A percentile compares a stretch with the other conserved stretches of the same genome.
phyloP scores from a whole-genome alignment of 2,113 vertebrate genomes.

The Pseudorasbora parva region DNA sequence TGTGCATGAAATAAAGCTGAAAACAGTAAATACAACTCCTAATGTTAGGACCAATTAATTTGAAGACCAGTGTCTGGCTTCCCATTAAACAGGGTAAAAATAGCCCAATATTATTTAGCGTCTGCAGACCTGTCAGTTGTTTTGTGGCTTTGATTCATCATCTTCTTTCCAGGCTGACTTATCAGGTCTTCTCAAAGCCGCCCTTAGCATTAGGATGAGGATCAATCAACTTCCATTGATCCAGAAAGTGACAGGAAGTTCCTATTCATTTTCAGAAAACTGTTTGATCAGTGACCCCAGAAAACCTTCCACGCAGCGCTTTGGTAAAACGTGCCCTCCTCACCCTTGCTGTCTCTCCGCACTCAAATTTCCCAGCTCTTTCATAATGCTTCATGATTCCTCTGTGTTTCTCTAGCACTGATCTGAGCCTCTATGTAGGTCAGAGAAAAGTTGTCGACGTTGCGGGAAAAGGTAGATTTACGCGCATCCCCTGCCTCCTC shows the following conservation, averaged over 20 bases:
- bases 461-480: slow-evolving; percentile 62
- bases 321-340: slow-evolving; percentile 54
- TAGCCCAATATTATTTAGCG: slow-evolving; percentile 9
- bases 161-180: slow-evolving; percentile 37
- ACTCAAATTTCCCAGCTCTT: slow-evolving; percentile 64
- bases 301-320: slow-evolving; percentile 27
- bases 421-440: slow-evolving; percentile 67
- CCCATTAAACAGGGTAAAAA: not conserved
- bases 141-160: slow-evolving; percentile 24
- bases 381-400: slow-evolving; percentile 71
- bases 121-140: slow-evolving; percentile 10
- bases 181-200: slow-evolving; percentile 45
- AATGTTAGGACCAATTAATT: slow-evolving; percentile 13
- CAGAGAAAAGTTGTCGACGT: slow-evolving; percentile 64
- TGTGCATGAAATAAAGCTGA: not conserved
- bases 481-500: too few species aligned
- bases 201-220: slow-evolving; percentile 25
- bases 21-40: not conserved
- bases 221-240: slow-evolving; percentile 45
- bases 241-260: slow-evolving; percentile 36
- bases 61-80: not conserved
- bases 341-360: slow-evolving; percentile 46
- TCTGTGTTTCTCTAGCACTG: slow-evolving; percentile 58
- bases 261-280: slow-evolving; percentile 52
- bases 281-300: slow-evolving; percentile 65